Percentiles rank a stretch among this genome's conserved stretches.
phyloP scores from a whole-genome alignment of 2,888 invertebrate species.

The Rotaria sp. region DNA sequence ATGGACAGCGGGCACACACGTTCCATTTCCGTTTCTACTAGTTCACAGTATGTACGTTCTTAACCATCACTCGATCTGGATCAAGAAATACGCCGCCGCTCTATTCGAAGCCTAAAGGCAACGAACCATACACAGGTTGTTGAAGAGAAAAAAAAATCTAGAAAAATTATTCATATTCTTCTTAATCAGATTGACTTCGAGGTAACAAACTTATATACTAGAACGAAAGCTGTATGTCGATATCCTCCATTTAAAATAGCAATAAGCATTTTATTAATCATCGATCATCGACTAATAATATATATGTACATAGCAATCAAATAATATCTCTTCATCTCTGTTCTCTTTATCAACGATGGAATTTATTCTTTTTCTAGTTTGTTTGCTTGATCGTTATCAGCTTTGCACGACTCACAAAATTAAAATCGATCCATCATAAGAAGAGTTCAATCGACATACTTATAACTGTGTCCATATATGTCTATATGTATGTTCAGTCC shows the following conservation, averaged over 20 bases:
- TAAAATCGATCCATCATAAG: conserved; percentile 10
- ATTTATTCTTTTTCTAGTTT: not conserved
- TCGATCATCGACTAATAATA: not conserved
- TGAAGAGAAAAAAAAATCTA: not conserved
- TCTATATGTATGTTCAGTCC: not conserved
- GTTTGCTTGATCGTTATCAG: conserved; percentile 8
- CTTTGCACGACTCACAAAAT: not conserved
- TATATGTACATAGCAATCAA: not conserved
- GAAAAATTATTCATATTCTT: not conserved
- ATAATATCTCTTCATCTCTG: not conserved
- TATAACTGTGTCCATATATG: not conserved
- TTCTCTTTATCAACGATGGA: not conserved
- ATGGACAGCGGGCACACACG: conserved; percentile 10
- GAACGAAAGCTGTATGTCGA: not conserved
- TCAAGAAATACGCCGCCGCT: not conserved
- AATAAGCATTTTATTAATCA: not conserved
- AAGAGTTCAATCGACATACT: conserved; percentile 8
- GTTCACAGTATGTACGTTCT: conserved; percentile 1
- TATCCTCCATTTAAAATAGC: not conserved
- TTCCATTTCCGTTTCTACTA: conserved; percentile 9
- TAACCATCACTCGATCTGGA: conserved; percentile 4
- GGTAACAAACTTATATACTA: not conserved
- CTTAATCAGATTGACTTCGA: not conserved
- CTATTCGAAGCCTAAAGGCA: not conserved
- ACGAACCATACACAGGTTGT: not conserved